Conservation (phyloP, 2,113 vertebrate genomes). For the Pseudopipra pipra region DNA sequence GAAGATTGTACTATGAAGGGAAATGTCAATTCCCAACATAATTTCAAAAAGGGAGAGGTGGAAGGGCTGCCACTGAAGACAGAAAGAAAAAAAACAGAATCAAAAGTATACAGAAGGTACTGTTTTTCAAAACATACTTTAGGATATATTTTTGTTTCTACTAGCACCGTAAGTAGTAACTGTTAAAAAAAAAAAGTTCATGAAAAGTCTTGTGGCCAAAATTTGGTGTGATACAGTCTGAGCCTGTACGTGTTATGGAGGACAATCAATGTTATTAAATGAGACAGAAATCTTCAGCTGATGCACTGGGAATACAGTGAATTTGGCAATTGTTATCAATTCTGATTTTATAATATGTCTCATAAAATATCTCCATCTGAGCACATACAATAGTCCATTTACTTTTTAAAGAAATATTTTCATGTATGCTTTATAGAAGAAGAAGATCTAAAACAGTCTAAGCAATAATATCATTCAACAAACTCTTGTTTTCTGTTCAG, state of each 20-base stretch:
- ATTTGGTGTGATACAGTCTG: neutral
- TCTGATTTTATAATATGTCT: neutral
- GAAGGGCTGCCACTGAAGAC: neutral
- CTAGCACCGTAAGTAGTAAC: neutral
- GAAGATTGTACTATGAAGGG: neutral
- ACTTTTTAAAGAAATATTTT: neutral
- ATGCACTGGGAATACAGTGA: neutral
- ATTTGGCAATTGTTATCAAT: neutral
- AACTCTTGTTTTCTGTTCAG: neutral
- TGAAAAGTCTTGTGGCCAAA: neutral
- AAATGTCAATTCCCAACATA: neutral
- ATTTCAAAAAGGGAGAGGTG: neutral
- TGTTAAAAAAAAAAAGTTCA: neutral
- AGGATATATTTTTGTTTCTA: neutral
- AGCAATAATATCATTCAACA: neutral
- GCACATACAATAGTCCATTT: neutral
- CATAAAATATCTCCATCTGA: neutral
- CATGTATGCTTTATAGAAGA: neutral
- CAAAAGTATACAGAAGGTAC: neutral
- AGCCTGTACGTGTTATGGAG: neutral
- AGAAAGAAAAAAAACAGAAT: neutral
- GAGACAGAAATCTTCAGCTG: neutral
- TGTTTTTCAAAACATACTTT: neutral
- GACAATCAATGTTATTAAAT: neutral
- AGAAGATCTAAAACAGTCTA: neutral